A percentile compares a stretch with the other conserved stretches of the same genome.
phyloP scores from a whole-genome alignment of 2,888 invertebrate species.

The Plagodis dolabraria region DNA sequence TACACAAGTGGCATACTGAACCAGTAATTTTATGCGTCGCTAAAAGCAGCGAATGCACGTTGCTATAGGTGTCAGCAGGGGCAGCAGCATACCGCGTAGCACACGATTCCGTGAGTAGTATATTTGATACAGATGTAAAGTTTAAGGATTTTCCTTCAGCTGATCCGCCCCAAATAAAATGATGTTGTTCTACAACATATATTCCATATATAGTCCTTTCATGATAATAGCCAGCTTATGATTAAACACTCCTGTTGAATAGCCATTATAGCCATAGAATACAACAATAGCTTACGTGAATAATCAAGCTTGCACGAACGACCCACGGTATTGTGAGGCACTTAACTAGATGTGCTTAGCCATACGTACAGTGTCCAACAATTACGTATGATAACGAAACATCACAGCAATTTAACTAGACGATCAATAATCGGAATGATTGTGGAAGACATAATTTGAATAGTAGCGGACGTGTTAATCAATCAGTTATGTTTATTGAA shows the following conservation, averaged over 20 bases:
- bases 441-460: background rate
- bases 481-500: no score
- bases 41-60: no score
- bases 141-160: no score
- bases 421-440: background rate
- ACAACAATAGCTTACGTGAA: conserved; percentile 27
- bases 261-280: conserved; percentile 24
- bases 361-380: conserved; percentile 1
- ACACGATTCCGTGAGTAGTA: no score
- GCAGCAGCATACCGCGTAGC: no score
- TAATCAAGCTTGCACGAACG: conserved; percentile 27
- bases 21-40: no score
- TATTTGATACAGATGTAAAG: no score
- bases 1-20: no score
- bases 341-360: conserved; percentile 15
- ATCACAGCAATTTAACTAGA: background rate
- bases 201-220: background rate
- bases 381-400: background rate
- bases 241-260: conserved; percentile 23
- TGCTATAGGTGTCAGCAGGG: no score
- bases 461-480: no score
- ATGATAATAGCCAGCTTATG: conserved; percentile 10
- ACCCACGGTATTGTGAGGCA: conserved; percentile 29
- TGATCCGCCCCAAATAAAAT: background rate
- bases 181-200: background rate